phyloP scores from a whole-genome alignment of 2,797 vertebrate genomes.

The Chaetodon trifasciatus region DNA sequence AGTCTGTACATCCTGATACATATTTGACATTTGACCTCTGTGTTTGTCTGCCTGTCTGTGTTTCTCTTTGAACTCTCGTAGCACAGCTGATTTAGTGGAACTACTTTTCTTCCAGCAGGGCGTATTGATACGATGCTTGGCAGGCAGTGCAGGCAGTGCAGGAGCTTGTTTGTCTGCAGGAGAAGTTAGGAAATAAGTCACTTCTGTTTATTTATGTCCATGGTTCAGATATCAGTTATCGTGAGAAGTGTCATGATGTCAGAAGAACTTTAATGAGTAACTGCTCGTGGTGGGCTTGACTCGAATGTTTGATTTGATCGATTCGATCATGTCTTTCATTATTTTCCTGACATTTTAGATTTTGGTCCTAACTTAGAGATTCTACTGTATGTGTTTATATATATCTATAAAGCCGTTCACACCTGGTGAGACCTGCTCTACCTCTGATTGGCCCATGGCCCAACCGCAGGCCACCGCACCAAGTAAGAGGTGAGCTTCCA shows the following conservation, averaged over 20 bases:
- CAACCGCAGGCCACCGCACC: not conserved
- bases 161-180: not conserved
- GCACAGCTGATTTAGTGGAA: conserved; percentile 21
- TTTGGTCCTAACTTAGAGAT: not conserved
- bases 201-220: not conserved
- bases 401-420: not conserved
- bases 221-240: not conserved
- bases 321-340: not conserved
- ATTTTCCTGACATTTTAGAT: not conserved
- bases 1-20: conserved; percentile 16
- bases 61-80: conserved; percentile 20
- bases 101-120: not conserved
- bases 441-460: not conserved
- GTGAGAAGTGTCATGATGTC: too few relatives aligned
- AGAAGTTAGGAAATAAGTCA: not conserved
- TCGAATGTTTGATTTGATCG: not conserved
- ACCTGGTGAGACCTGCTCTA: not conserved
- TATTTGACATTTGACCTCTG: conserved; percentile 14
- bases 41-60: conserved; percentile 18
- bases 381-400: not conserved
- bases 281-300: too few relatives aligned
- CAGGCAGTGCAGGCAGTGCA: not conserved
- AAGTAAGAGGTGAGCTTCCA: too few relatives aligned
- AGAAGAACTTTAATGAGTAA: not conserved
- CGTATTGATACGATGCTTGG: not conserved